Conservation (phyloP, 2,888 invertebrate species). For the Alloscopus bannaensis region DNA sequence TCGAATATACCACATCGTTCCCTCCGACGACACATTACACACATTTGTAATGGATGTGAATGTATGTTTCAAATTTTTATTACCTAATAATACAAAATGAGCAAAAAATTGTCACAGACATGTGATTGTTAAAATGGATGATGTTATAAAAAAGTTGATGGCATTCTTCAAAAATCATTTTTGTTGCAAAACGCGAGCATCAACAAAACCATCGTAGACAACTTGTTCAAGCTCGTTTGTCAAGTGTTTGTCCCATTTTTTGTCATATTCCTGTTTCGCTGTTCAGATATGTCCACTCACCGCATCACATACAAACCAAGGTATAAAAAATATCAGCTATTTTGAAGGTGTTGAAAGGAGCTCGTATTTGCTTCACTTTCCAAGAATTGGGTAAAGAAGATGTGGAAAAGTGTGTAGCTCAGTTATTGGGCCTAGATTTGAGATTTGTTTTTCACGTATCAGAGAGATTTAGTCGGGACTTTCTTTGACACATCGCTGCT, state of each 20-base stretch:
- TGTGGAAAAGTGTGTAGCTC: too few relatives aligned
- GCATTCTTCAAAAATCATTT: slow-evolving; percentile 29
- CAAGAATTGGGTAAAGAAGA: too few relatives aligned
- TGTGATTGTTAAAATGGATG: slow-evolving; percentile 43
- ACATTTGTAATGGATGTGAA: background rate
- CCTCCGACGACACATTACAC: background rate
- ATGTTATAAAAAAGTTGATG: slow-evolving; percentile 40
- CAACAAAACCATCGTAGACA: slow-evolving; percentile 4
- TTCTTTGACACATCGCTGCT: too few relatives aligned
- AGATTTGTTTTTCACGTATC: too few relatives aligned
- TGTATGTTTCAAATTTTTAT: background rate
- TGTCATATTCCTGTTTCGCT: background rate
- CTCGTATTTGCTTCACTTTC: too few relatives aligned
- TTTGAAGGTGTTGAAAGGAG: too few relatives aligned
- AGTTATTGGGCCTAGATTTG: too few relatives aligned
- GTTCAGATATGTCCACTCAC: background rate
- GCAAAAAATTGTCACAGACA: slow-evolving; percentile 44
- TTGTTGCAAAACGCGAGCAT: slow-evolving; percentile 3
- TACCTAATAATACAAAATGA: slow-evolving; percentile 20
- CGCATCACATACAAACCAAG: background rate
- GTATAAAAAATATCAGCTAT: too few relatives aligned
- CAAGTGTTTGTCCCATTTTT: slow-evolving; percentile 42
- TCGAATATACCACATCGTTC: background rate
- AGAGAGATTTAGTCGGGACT: too few relatives aligned
- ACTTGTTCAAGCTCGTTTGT: slow-evolving; percentile 36